Evolutionary conservation across 1,140 invertebrate species (phyloP).

Genomic region (Listronotus oregonensis): DNA sequence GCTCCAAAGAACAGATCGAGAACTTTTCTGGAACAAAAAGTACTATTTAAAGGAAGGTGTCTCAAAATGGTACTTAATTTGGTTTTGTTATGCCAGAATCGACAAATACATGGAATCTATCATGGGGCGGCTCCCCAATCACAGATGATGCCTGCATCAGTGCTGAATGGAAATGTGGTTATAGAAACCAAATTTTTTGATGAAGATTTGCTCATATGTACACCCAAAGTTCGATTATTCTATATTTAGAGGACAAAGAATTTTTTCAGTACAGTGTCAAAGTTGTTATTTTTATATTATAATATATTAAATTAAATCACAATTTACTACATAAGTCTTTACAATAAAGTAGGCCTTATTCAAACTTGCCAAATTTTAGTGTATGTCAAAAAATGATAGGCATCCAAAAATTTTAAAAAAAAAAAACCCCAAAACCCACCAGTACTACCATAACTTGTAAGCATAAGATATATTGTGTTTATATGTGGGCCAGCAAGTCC

Average conservation of each 20-base stretch:
- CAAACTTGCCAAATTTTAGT: no score
- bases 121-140: constrained; percentile 98
- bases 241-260: constrained; percentile 77
- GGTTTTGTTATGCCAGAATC: constrained; percentile 98
- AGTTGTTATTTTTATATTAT: no score
- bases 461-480: no score
- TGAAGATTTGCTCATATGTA: constrained; percentile 92
- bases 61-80: constrained; percentile 99
- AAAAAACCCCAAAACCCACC: no score
- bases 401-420: no score
- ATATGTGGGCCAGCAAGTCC: no score
- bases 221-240: constrained; percentile 92
- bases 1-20: constrained; percentile 93
- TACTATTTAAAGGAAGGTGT: constrained; percentile 79
- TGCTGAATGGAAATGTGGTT: constrained; percentile 97
- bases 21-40: constrained; percentile 92
- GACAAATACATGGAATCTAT: constrained; percentile 98
- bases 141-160: constrained; percentile 99
- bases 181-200: constrained; percentile 99
- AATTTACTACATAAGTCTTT: no score
- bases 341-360: no score
- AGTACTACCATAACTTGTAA: no score
- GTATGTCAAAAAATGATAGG: no score
- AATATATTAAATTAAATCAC: no score
- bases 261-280: not conserved